phyloP scores from a whole-genome alignment of 2,888 invertebrate species.

The Eilema sororculum region DNA sequence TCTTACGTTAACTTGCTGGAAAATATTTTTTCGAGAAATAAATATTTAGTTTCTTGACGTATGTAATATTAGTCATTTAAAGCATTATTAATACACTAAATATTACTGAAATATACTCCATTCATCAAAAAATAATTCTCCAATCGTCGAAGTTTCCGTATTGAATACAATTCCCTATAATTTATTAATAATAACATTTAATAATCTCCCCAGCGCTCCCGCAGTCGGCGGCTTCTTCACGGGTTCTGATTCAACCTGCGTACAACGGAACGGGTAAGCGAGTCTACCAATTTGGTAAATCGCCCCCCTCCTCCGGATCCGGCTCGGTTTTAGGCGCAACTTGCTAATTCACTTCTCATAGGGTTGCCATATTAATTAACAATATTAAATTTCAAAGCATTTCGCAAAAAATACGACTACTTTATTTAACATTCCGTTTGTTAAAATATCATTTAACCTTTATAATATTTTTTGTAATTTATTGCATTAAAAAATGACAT shows the following conservation, averaged over 20 bases:
- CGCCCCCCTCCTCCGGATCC: conserved; percentile 81
- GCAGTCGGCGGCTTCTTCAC: conserved; percentile 57
- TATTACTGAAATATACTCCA: conserved; percentile 32
- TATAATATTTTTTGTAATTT: background rate
- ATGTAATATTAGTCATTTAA: background rate
- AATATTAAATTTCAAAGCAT: background rate
- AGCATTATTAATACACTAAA: conserved; percentile 53
- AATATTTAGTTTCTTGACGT: background rate
- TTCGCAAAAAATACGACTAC: background rate
- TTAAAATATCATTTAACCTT: background rate
- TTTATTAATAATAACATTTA: conserved; percentile 48
- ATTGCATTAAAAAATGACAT: background rate
- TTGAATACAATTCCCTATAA: conserved; percentile 56
- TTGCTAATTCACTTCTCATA: conserved; percentile 40
- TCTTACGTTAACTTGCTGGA: background rate
- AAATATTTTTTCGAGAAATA: background rate
- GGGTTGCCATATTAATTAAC: conserved; percentile 59
- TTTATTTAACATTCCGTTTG: background rate
- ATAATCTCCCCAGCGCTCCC: conserved; percentile 40
- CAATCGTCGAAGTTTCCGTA: conserved; percentile 36
- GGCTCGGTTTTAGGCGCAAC: conserved; percentile 65
- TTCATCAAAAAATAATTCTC: conserved; percentile 32
- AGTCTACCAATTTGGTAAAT: conserved; percentile 75
- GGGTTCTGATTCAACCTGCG: conserved; percentile 86
- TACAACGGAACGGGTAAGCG: conserved; percentile 84